Percentiles rank a stretch among this genome's conserved stretches.
These are phyloP conservation scores for Cacoxenus indagator DNA, from an alignment of 2,888 invertebrate species.

Conservation along the genomic window DNA sequence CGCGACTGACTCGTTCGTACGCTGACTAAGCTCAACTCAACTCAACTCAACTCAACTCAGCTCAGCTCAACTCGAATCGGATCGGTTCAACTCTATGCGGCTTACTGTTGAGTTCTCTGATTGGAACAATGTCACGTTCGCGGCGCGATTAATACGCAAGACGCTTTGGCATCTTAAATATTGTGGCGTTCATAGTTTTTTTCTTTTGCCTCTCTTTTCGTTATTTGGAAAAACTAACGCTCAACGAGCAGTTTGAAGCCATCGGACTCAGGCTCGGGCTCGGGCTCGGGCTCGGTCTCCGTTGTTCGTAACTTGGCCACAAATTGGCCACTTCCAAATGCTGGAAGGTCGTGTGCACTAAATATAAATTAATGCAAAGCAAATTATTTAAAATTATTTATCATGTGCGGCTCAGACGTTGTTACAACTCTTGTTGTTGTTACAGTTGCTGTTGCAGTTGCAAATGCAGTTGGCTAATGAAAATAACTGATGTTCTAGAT, in stretches of 20 bases:
- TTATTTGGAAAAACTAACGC: background rate
- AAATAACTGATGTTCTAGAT: background rate
- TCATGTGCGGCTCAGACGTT: background rate
- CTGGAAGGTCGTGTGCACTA: background rate
- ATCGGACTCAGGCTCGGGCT: no score
- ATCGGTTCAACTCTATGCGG: background rate
- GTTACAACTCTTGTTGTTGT: constrained; percentile 14
- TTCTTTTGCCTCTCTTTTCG: background rate
- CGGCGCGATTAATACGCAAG: constrained; percentile 59
- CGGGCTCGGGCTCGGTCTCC: background rate
- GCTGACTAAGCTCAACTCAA: constrained; percentile 45
- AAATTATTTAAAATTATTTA: constrained; percentile 16
- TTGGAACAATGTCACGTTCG: constrained; percentile 21
- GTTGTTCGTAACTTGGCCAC: background rate
- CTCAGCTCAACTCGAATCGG: background rate
- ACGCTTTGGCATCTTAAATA: constrained; percentile 63
- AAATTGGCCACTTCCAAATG: background rate
- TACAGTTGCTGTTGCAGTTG: constrained; percentile 23
- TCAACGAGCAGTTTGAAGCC: background rate
- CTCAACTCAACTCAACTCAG: constrained; percentile 53
- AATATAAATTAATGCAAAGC: constrained; percentile 8
- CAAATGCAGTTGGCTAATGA: constrained; percentile 51
- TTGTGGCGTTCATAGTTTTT: constrained; percentile 52
- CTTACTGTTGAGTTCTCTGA: background rate
- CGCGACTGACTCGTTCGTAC: background rate